Percentiles rank a stretch among this genome's conserved stretches.
Evolutionary conservation across 2,797 vertebrate species (phyloP).

Genomic region (Neoniphon sammara): DNA sequence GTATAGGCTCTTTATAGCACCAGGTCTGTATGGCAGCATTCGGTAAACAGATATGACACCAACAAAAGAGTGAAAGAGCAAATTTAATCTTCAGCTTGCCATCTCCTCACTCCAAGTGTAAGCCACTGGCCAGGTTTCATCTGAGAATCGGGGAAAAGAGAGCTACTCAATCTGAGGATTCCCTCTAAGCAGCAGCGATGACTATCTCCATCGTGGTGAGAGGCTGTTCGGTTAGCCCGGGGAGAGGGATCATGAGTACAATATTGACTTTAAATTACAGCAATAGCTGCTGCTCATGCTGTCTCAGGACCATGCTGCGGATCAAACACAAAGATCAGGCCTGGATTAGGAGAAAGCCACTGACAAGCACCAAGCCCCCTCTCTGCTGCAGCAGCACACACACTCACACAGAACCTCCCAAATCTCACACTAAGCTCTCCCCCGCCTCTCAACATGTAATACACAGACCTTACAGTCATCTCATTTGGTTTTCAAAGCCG

Average conservation of each 20-base stretch:
- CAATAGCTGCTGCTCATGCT: conserved; percentile 83
- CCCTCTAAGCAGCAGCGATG: conserved; percentile 73
- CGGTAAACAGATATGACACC: conserved; percentile 26
- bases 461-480: conserved; percentile 69
- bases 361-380: conserved; percentile 77
- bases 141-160: conserved; percentile 40
- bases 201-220: conserved; percentile 63
- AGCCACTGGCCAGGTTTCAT: conserved; percentile 43
- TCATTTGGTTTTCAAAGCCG: conserved; percentile 77
- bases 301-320: conserved; percentile 83
- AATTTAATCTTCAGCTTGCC: conserved; percentile 36
- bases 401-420: conserved; percentile 60
- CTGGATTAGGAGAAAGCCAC: conserved; percentile 86
- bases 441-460: conserved; percentile 66
- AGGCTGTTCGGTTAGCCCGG: conserved; percentile 72
- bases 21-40: conserved; percentile 16
- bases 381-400: conserved; percentile 65
- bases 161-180: conserved; percentile 72
- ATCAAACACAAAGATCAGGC: conserved; percentile 88
- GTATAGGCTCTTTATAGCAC: neutral
- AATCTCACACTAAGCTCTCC: conserved; percentile 79
- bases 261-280: conserved; percentile 87
- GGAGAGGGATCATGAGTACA: conserved; percentile 83
- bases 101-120: conserved; percentile 41
- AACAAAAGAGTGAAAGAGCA: conserved; percentile 37